phyloP scores from a whole-genome alignment of 2,797 vertebrate genomes.

The Danionella dracula region DNA sequence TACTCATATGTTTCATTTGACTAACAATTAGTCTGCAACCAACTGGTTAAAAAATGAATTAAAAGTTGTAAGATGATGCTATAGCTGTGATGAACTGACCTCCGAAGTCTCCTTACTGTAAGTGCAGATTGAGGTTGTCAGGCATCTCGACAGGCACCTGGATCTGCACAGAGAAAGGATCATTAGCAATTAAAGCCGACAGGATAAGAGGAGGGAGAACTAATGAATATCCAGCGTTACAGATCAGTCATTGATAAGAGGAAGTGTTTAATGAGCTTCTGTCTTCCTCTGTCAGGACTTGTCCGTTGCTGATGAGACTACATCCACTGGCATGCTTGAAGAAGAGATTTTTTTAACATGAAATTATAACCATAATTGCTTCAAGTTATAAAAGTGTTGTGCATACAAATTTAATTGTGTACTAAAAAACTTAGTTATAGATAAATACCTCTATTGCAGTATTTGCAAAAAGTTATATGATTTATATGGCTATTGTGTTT shows the following conservation, averaged over 20 bases:
- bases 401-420: too few species aligned
- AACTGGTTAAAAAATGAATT: background rate
- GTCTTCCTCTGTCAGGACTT: constrained; percentile 27
- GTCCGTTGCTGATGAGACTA: background rate
- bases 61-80: background rate
- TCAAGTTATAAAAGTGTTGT: too few species aligned
- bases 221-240: constrained; percentile 49
- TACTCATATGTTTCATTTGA: background rate
- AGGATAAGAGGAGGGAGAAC: constrained; percentile 40
- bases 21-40: background rate
- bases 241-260: constrained; percentile 48
- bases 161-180: constrained; percentile 25
- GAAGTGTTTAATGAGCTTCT: constrained; percentile 47
- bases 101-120: constrained; percentile 23
- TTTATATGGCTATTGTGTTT: too few species aligned
- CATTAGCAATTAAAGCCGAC: constrained; percentile 49
- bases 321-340: too few species aligned
- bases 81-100: background rate
- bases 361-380: too few species aligned
- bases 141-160: constrained; percentile 15
- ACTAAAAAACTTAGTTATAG: too few species aligned
- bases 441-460: too few species aligned
- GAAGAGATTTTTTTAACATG: too few species aligned
- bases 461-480: too few species aligned
- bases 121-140: constrained; percentile 37